These are phyloP conservation scores for Drosophila obscura DNA, from an alignment of 1,140 invertebrate genomes.

Conservation along the genomic window DNA sequence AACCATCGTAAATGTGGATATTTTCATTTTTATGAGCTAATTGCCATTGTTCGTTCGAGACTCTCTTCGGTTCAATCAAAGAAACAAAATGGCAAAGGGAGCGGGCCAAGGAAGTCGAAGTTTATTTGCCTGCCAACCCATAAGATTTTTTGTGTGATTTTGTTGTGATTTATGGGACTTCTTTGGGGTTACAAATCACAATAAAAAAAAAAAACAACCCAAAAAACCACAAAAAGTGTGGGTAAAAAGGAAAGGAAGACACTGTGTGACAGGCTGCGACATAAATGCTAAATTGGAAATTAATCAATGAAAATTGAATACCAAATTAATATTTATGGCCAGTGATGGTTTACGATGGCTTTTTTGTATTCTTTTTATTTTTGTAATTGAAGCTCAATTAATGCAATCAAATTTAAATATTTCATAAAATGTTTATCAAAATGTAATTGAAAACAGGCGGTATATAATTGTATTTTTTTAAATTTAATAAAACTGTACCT, in stretches of 20 bases:
- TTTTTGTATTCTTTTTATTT: too few relatives aligned
- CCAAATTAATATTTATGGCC: slow-evolving; percentile 74
- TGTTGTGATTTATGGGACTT: slow-evolving; percentile 63
- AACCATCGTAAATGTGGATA: slow-evolving; percentile 67
- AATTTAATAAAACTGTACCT: too few relatives aligned
- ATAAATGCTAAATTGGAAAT: slow-evolving; percentile 67
- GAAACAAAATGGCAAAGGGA: slow-evolving; percentile 57
- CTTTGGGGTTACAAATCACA: slow-evolving; percentile 34
- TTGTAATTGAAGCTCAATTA: slow-evolving; percentile 42
- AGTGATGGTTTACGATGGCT: slow-evolving; percentile 5
- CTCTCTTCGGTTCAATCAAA: slow-evolving; percentile 57
- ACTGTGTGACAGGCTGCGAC: slow-evolving; percentile 41
- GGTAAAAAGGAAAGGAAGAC: slow-evolving; percentile 14
- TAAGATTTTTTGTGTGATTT: slow-evolving; percentile 7
- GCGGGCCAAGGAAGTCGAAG: slow-evolving; percentile 13
- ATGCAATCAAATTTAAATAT: slow-evolving; percentile 56
- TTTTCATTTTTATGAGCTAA: slow-evolving; percentile 80
- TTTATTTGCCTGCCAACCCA: slow-evolving; percentile 56
- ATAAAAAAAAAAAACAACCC: not conserved
- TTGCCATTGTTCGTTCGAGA: slow-evolving; percentile 72
- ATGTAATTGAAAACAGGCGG: not conserved
- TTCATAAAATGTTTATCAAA: slow-evolving; percentile 1
- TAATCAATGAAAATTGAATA: slow-evolving; percentile 63
- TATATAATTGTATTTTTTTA: too few relatives aligned
- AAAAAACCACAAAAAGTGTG: slow-evolving; percentile 4